phyloP scores from a whole-genome alignment of 1,140 invertebrate genomes.

The Drosophila kohkoa region DNA sequence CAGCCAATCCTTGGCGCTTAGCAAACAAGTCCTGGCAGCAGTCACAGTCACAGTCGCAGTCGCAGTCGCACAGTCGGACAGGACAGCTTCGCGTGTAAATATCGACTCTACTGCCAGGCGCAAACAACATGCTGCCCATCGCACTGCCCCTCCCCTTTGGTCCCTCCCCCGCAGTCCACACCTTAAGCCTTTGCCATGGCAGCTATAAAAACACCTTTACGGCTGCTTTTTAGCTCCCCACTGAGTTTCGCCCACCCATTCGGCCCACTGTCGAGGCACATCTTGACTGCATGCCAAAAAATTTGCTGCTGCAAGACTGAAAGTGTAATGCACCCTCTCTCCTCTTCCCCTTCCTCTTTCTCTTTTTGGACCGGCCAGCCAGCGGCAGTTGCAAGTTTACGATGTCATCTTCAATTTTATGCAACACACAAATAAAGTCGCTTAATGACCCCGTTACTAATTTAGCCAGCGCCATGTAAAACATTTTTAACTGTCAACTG shows the following conservation, averaged over 20 bases:
- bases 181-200: slow-evolving; percentile 18
- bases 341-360: slow-evolving; percentile 32
- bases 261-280: slow-evolving; percentile 30
- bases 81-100: slow-evolving; percentile 62
- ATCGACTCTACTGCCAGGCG: slow-evolving; percentile 61
- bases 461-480: slow-evolving; percentile 51
- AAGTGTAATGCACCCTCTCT: slow-evolving; percentile 48
- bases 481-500: slow-evolving; percentile 22
- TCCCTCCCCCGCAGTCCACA: neutral
- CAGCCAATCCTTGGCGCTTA: slow-evolving; percentile 75
- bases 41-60: slow-evolving; percentile 20
- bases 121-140: slow-evolving; percentile 73
- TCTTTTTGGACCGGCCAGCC: slow-evolving; percentile 28
- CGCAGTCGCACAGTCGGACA: too few relatives aligned
- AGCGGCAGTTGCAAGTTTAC: slow-evolving; percentile 62
- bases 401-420: slow-evolving; percentile 67
- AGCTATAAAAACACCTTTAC: slow-evolving; percentile 79
- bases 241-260: slow-evolving; percentile 14
- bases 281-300: slow-evolving; percentile 77
- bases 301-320: slow-evolving; percentile 39
- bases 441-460: slow-evolving; percentile 74
- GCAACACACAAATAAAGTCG: slow-evolving; percentile 73
- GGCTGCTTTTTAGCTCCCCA: slow-evolving; percentile 26
- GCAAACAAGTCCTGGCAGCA: slow-evolving; percentile 50
- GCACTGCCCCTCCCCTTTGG: slow-evolving; percentile 8